Evolutionary conservation across 2,888 invertebrate species (phyloP).

Genomic region (Bugula neritina): DNA sequence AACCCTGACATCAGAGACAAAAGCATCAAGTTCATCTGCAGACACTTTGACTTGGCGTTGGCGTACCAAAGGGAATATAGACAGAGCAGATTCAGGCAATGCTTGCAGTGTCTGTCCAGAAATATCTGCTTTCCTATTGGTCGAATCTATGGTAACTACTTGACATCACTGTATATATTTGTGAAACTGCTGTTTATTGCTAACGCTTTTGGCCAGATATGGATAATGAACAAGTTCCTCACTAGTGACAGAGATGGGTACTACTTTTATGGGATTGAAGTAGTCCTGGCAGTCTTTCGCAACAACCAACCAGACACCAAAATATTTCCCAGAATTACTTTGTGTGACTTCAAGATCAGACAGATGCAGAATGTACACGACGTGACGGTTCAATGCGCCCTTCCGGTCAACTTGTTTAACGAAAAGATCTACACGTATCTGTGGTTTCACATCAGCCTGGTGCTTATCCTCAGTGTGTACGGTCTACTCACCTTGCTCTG

Average conservation of each 20-base stretch:
- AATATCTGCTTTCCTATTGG: slow-evolving; percentile 44
- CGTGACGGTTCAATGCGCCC: slow-evolving; percentile 53
- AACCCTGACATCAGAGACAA: slow-evolving; percentile 51
- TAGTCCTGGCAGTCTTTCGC: slow-evolving; percentile 54
- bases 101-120: slow-evolving; percentile 51
- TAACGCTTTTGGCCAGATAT: slow-evolving; percentile 55
- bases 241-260: slow-evolving; percentile 53
- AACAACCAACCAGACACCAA: slow-evolving; percentile 36
- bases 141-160: slow-evolving; percentile 54
- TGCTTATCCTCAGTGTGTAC: slow-evolving; percentile 52
- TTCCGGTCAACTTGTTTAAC: slow-evolving; percentile 41
- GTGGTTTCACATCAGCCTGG: slow-evolving; percentile 57
- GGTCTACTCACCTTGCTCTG: slow-evolving; percentile 55
- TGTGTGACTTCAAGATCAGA: slow-evolving; percentile 52
- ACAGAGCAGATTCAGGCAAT: slow-evolving; percentile 49
- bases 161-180: slow-evolving; percentile 55
- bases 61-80: slow-evolving; percentile 54
- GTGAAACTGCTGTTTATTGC: slow-evolving; percentile 54
- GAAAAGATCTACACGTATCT: slow-evolving; percentile 55
- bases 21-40: slow-evolving; percentile 54
- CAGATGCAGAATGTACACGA: slow-evolving; percentile 51
- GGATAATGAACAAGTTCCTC: slow-evolving; percentile 55
- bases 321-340: slow-evolving; percentile 50
- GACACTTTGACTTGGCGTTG: slow-evolving; percentile 55
- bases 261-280: slow-evolving; percentile 56